Conservation (phyloP, 2,888 invertebrate species). For the Drosophila seclusa region DNA sequence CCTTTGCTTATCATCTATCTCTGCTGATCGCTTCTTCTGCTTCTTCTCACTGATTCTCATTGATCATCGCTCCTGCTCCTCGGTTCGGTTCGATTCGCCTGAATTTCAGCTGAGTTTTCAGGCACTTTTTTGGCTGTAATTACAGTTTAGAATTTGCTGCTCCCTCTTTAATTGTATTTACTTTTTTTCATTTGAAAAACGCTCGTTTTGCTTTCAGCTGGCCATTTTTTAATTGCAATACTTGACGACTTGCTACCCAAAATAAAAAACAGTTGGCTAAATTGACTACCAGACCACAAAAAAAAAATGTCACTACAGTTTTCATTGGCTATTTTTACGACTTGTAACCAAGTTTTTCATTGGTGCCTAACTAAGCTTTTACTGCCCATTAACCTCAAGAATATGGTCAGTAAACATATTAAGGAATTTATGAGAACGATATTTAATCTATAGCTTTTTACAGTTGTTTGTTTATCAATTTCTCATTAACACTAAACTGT, state of each 20-base stretch:
- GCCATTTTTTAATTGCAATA: conserved; percentile 23
- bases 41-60: conserved; percentile 22
- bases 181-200: conserved; percentile 12
- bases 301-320: not conserved
- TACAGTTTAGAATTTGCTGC: conserved; percentile 15
- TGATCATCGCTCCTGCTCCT: conserved; percentile 14
- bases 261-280: conserved; percentile 14
- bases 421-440: not conserved
- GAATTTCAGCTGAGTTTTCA: conserved; percentile 26
- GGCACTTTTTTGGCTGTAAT: conserved; percentile 65
- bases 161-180: conserved; percentile 7
- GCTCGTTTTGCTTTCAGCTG: conserved; percentile 38
- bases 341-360: not conserved
- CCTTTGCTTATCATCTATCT: conserved; percentile 12
- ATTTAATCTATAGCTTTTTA: not conserved
- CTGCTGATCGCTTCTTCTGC: conserved; percentile 9
- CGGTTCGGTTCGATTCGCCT: not conserved
- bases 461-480: not conserved
- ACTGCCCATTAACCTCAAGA: not conserved
- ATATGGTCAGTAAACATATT: not conserved
- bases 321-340: not conserved
- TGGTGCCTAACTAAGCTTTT: not conserved
- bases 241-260: not conserved
- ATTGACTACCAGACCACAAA: not conserved
- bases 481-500: not conserved